Evolutionary conservation across 2,888 invertebrate genomes (phyloP), one percentile per base, ranked within the genome.

Genomic region (Lycophotia porphyrea): DNA sequence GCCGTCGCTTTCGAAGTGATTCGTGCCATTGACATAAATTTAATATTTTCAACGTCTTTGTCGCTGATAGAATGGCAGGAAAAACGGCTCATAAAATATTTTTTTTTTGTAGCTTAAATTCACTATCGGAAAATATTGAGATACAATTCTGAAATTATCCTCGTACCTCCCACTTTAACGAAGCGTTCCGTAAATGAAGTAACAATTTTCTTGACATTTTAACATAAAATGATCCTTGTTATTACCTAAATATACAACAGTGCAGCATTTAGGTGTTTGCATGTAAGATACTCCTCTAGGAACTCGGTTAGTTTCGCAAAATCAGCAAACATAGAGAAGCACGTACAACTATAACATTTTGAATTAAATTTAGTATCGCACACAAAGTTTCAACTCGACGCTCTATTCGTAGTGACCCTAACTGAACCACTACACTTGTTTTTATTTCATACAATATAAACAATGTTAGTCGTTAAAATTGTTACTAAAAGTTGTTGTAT

Each of bases 341-440:
- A 84, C 82, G 71, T 71, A 78, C 58, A 36, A 60, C 63, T 60
- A 72, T 73, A 75, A 66, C 13, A 55, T 47, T 58, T 42, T 61
- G 34, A 44, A 81, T 76, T 66, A 68, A 81, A 81, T 78, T 73
- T 76, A 68, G 42, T 65, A 58, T 68, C 58, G 34, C 24, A 36
- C 31, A 63, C 65, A 84, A 65, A 71, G 52, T 81, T 80, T n/a
- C 31, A n/a, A 66, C 61, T 31, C 34, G 31, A 24, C 64, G 27
- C 66, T 80, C 34, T 76, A n/a, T 21, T 24, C 13, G 18, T 34
- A 81, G 81, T 63, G 52, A 70, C 69, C 65, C 61, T 24, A 67
- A 58, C 76, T 81, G 24, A 42, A 81, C 84, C 5, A 15, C 15
- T 55, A 63, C 69, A 74, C 42, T 71, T 31, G 75, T 71, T 84